Evolutionary conservation across 53 echinoderm and acorn worm species (phyloP).

Genomic region (Echinarachnius parma): DNA sequence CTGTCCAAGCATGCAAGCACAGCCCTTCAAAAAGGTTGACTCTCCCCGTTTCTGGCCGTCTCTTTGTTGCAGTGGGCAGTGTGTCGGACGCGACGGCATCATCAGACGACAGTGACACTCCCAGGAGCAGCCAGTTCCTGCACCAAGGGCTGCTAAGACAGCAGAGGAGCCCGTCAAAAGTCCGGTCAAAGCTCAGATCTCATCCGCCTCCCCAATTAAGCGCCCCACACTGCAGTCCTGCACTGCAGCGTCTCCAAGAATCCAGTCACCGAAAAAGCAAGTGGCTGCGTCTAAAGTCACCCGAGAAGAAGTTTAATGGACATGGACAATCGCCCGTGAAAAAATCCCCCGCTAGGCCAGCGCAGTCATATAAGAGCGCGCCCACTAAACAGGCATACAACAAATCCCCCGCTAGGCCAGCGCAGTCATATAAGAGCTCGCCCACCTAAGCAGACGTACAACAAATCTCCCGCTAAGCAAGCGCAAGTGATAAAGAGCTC

Average conservation of each 20-base stretch:
- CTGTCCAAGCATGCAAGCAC: conserved; percentile 24
- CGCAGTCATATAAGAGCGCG: not conserved
- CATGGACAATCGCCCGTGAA: not conserved
- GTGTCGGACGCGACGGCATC: not conserved
- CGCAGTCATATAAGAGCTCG: not conserved
- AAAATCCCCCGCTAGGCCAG: conserved; percentile 27
- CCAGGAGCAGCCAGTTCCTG: conserved; percentile 34
- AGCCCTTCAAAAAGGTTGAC: conserved; percentile 28
- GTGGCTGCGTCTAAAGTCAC: not conserved
- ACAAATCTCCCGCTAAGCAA: conserved; percentile 30
- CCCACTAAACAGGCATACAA: conserved; percentile 3
- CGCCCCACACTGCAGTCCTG: conserved; percentile 42
- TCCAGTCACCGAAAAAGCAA: conserved; percentile 23
- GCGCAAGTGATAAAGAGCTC: conserved; percentile 8
- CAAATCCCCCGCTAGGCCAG: conserved; percentile 29
- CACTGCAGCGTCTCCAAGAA: conserved; percentile 31
- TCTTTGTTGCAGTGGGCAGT: conserved; percentile 44
- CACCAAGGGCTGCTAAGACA: conserved; percentile 20
- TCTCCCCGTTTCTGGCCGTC: conserved; percentile 44
- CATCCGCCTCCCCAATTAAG: conserved; percentile 11
- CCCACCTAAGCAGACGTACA: conserved; percentile 14
- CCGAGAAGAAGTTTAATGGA: not conserved
- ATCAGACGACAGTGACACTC: not conserved
- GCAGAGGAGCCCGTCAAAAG: not conserved
- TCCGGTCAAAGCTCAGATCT: conserved; percentile 4